Conservation (phyloP, 1,140 invertebrate species). For the Ceratitis capitata region DNA sequence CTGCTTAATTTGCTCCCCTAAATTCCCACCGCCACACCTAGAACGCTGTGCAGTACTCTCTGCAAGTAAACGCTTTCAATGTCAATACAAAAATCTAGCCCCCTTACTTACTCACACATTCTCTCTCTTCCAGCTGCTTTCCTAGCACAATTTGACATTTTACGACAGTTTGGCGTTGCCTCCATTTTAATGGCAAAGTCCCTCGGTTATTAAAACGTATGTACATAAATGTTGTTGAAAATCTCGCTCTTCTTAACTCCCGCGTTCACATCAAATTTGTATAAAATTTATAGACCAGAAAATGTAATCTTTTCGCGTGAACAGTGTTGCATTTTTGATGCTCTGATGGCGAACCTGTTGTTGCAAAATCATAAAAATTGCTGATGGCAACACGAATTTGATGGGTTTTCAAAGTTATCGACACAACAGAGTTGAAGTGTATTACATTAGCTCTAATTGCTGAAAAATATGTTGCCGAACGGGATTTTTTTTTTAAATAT, state of each 20-base stretch:
- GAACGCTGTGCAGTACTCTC: neutral
- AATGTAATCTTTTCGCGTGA: slow-evolving; percentile 22
- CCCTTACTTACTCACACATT: neutral
- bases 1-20: neutral
- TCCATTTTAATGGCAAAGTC: neutral
- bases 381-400: neutral
- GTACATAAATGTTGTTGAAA: neutral
- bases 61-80: neutral
- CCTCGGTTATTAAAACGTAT: slow-evolving; percentile 15
- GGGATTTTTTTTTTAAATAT: no score
- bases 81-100: neutral
- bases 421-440: neutral
- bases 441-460: neutral
- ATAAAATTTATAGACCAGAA: slow-evolving; percentile 27
- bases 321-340: slow-evolving; percentile 5
- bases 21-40: no score
- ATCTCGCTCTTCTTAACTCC: no score
- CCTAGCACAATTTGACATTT: neutral
- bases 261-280: neutral
- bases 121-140: neutral
- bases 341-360: neutral
- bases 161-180: neutral
- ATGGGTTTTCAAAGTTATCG: neutral
- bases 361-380: neutral
- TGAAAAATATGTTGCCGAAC: neutral